These are phyloP conservation scores for Belgica antarctica DNA, from an alignment of 2,888 invertebrate genomes.

Conservation along the genomic window DNA sequence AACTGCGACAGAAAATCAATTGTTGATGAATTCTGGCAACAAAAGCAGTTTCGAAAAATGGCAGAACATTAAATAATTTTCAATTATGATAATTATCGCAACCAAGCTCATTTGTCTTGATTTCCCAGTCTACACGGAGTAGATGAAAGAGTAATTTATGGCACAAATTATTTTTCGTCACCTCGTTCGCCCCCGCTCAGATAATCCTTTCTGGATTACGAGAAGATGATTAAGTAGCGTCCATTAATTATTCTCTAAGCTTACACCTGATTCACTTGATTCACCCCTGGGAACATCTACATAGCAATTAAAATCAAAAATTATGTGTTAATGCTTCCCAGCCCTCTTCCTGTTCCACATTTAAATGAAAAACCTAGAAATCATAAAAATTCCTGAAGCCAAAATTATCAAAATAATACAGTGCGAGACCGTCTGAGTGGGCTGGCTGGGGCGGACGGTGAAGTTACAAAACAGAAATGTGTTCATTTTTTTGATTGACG, in stretches of 20 bases:
- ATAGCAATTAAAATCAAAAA: slow-evolving; percentile 16
- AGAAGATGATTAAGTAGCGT: not conserved
- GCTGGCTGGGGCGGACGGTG: too few species aligned
- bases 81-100: slow-evolving; percentile 25
- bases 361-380: not conserved
- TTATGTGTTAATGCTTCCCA: not conserved
- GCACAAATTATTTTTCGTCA: not conserved
- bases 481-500: slow-evolving; percentile 10
- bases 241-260: slow-evolving; percentile 9
- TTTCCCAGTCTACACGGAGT: slow-evolving; percentile 8
- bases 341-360: slow-evolving; percentile 5
- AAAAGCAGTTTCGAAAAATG: not conserved
- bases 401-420: too few species aligned
- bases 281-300: slow-evolving; percentile 1
- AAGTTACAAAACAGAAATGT: too few species aligned
- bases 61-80: slow-evolving; percentile 14
- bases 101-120: slow-evolving; percentile 26
- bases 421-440: too few species aligned
- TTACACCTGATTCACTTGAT: not conserved
- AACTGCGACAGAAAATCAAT: not conserved
- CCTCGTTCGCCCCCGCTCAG: not conserved
- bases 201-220: slow-evolving; percentile 3
- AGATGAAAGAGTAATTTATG: not conserved
- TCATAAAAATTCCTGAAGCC: not conserved
- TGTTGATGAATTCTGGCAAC: not conserved